Conservation (phyloP, 2,888 invertebrate species). For the Eubasilissa splendida region DNA sequence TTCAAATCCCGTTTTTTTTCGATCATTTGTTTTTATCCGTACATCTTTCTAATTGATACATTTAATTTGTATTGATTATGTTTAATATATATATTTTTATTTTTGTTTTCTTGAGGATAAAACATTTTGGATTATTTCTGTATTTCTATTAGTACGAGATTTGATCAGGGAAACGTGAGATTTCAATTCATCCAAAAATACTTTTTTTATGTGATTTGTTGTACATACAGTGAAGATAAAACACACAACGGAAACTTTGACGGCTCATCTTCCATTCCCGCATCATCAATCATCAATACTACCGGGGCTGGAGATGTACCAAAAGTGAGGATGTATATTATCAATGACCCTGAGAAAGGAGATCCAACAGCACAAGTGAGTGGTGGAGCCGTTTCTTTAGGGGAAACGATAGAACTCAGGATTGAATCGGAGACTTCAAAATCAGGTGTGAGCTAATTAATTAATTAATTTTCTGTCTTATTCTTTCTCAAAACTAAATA, state of each 20-base stretch:
- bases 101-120: too few species aligned
- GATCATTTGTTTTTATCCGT: too few species aligned
- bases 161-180: too few species aligned
- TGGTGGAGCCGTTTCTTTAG: constrained; percentile 64
- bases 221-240: constrained; percentile 1
- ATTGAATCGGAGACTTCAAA: constrained; percentile 63
- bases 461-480: too few species aligned
- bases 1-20: too few species aligned
- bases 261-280: constrained; percentile 60
- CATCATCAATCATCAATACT: constrained; percentile 67
- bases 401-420: constrained; percentile 67
- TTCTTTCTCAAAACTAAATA: too few species aligned
- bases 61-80: too few species aligned
- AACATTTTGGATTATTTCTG: too few species aligned
- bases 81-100: too few species aligned
- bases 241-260: neutral
- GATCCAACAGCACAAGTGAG: constrained; percentile 41
- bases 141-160: too few species aligned
- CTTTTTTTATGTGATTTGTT: neutral
- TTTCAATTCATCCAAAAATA: too few species aligned
- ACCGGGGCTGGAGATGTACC: constrained; percentile 54
- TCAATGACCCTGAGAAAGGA: constrained; percentile 54
- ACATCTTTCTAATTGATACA: too few species aligned
- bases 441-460: constrained; percentile 35
- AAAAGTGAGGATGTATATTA: constrained; percentile 56